These are phyloP conservation scores for Listrodromus nycthemerus DNA, from an alignment of 2,888 invertebrate genomes.

Conservation along the genomic window DNA sequence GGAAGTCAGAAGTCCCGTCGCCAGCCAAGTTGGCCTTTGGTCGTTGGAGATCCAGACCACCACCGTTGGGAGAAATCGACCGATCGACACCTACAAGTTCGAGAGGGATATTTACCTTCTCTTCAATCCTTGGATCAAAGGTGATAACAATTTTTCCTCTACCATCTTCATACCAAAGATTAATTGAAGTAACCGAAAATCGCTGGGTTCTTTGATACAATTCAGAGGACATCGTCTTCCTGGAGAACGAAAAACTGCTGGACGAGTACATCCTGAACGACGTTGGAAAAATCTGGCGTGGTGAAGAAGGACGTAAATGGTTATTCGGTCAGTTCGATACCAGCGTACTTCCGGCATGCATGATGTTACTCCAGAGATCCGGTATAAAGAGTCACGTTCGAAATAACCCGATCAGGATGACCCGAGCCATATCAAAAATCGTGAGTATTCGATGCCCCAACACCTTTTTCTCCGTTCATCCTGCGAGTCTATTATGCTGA, in stretches of 20 bases:
- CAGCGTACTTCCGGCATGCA: constrained; percentile 89
- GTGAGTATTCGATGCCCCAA: constrained; percentile 80
- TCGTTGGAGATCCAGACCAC: constrained; percentile 88
- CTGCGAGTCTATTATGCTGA: neutral
- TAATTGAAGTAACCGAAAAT: neutral
- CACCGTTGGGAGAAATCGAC: constrained; percentile 82
- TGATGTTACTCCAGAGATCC: constrained; percentile 90
- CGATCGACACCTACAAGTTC: constrained; percentile 86
- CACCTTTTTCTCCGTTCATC: neutral
- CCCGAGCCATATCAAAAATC: constrained; percentile 90
- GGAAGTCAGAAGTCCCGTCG: constrained; percentile 88
- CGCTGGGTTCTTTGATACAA: neutral
- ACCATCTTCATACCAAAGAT: no score
- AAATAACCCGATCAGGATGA: constrained; percentile 90
- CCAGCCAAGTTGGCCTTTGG: constrained; percentile 89
- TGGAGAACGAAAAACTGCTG: constrained; percentile 89
- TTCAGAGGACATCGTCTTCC: constrained; percentile 91
- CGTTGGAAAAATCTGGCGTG: constrained; percentile 94
- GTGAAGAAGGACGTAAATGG: constrained; percentile 93
- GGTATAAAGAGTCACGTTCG: constrained; percentile 85
- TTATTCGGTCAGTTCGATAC: constrained; percentile 93
- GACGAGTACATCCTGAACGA: constrained; percentile 93
- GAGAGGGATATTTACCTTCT: constrained; percentile 90
- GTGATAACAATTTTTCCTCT: constrained; percentile 85
- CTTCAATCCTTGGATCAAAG: constrained; percentile 94